Evolutionary conservation across 2,888 invertebrate genomes (phyloP).

Genomic region (Eristalinus aeneus): DNA sequence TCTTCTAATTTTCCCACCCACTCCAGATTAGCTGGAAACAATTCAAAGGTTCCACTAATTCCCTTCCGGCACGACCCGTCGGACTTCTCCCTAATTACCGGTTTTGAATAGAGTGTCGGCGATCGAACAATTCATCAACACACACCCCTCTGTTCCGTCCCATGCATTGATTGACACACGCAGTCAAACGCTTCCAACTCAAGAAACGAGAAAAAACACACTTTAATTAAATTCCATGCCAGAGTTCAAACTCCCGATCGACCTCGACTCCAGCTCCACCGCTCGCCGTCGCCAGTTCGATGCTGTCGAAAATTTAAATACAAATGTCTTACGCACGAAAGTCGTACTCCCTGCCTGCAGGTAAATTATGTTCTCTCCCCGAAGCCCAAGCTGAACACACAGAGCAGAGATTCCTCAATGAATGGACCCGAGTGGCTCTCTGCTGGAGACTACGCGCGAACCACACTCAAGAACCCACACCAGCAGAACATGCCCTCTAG

Average conservation of each 20-base stretch:
- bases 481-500: slow-evolving; percentile 74
- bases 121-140: neutral
- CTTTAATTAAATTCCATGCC: slow-evolving; percentile 58
- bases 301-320: slow-evolving; percentile 56
- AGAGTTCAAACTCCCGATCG: slow-evolving; percentile 50
- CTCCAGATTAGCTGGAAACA: neutral
- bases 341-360: slow-evolving; percentile 41
- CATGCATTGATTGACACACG: slow-evolving; percentile 30
- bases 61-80: neutral
- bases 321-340: slow-evolving; percentile 59
- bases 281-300: neutral
- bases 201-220: neutral
- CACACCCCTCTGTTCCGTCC: neutral
- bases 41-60: neutral
- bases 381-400: neutral
- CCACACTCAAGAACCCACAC: slow-evolving; percentile 22
- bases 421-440: slow-evolving; percentile 48
- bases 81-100: neutral
- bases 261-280: neutral
- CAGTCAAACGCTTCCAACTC: neutral
- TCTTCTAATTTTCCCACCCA: neutral
- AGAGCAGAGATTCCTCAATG: slow-evolving; percentile 16
- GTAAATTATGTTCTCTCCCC: slow-evolving; percentile 54
- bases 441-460: slow-evolving; percentile 42
- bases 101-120: neutral